Percentiles rank a stretch among this genome's conserved stretches.
These are phyloP conservation scores for Mesorhabditis spiculigera DNA, from an alignment of 2,888 invertebrate species.

Conservation along the genomic window DNA sequence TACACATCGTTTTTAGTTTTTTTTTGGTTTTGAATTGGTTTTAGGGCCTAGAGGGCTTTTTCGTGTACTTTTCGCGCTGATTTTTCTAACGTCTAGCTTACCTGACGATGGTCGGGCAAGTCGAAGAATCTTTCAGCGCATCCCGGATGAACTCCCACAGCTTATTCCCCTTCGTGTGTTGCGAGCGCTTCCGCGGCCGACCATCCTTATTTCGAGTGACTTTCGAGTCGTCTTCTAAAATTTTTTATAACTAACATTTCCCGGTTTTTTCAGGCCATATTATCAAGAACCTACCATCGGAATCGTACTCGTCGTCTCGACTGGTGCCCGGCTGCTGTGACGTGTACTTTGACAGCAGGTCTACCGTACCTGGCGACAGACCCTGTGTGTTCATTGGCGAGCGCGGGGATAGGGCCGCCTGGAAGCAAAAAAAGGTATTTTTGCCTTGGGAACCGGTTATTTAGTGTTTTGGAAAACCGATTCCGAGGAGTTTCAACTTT, in stretches of 20 bases:
- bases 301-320: not conserved
- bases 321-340: not conserved
- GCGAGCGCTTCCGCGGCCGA: slow-evolving; percentile 55
- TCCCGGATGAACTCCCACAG: slow-evolving; percentile 83
- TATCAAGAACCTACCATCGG: slow-evolving; percentile 2
- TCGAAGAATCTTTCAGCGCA: slow-evolving; percentile 72
- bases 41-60: not conserved
- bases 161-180: slow-evolving; percentile 60
- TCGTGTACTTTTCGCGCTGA: no score
- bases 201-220: slow-evolving; percentile 54
- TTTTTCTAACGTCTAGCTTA: slow-evolving; percentile 18
- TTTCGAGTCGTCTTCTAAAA: slow-evolving; percentile 18
- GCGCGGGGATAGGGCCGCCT: slow-evolving; percentile 12
- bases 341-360: not conserved
- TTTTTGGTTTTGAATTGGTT: not conserved
- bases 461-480: no score
- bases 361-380: slow-evolving; percentile 7
- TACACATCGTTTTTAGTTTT: not conserved
- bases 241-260: not conserved
- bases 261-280: not conserved
- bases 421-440: not conserved
- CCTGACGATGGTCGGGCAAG: slow-evolving; percentile 75
- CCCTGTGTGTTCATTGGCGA: slow-evolving; percentile 12
- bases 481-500: no score
- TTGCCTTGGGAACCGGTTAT: no score